Base-by-base conservation (phyloP, 2,888 invertebrate genomes). In the Bugula neritina region DNA sequence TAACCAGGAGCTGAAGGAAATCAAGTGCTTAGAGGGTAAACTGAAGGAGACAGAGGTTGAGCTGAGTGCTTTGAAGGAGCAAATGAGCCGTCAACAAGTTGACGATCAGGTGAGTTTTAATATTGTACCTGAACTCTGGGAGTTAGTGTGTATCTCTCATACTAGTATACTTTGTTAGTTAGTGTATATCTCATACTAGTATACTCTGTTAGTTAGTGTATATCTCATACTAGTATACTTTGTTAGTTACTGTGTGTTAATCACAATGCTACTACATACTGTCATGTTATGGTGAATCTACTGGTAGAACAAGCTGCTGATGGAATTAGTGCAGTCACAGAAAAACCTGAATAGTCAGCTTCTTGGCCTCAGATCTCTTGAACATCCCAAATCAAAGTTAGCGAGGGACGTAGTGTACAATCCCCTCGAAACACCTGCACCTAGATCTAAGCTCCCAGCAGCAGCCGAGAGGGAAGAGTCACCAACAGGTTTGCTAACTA, bases 11-110 rank as follows among this genome's bases (percentile, higher is more conserved):
- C 63, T 63, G 31, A 25, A 27, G n/a, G 63, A 63, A 31, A 63
- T 63, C 17, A 63, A 63, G 31, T 63, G 31, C 10, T 31, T 63
- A 63, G 63, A 63, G 34, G 27, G 31, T 31, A 63, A 63, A 31
- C 31, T 63, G 31, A 27, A 63, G 31, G 27, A 27, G 2, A 63
- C 63, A 31, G 63, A 63, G 34, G 13, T 63, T 13, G 63, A 63
- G 27, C 63, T 63, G 31, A 63, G 17, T 31, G 63, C 31, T 27
- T 31, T 63, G 5, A 63, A 63, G 27, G 31, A 63, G 34, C 63
- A 63, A n/a, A 63, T 63, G 63, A 31, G 31, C n/a, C 63, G 17
- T 5, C 63, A 63, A 27, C 63, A 63, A n/a, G 13, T 21, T 25
- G 34, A 63, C 3, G 63, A 63, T 63, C 63, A 63, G 63, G 63